Evolutionary conservation across 2,797 vertebrate species (phyloP), one percentile per base, ranked within the genome.

Genomic region (Margarornis squamiger): DNA sequence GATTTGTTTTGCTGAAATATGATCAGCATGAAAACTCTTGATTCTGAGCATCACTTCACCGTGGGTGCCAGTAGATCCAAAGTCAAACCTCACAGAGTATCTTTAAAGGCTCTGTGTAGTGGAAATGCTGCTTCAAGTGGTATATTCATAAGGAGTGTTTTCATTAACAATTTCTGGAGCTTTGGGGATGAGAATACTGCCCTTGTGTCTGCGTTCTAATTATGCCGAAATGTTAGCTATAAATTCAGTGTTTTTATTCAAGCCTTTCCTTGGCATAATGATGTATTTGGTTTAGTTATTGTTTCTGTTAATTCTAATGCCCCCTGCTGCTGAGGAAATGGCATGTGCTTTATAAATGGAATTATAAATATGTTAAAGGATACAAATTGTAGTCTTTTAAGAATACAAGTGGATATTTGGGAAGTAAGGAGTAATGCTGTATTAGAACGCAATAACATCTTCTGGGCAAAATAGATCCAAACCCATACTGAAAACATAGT

Each of bases 261-360:
- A 94, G 68, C n/a, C 54, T 88, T 94, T 93, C 77, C 86, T 52
- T 81, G 43, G 36, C 62, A 63, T 88, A 88, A 86, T 78, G 61
- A 80, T 77, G 72, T 70, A 79, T 90, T 90, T 94, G 63, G 76
- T 81, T 92, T 94, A 84, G 87, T 78, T 89, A 76, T 85, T 94
- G 92, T 81, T 96, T 96, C 83, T 93, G 86, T 91, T 96, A 93
- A 95, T 96, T 94, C 77, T 92, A 92, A 92, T 96, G 88, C 82
- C 91, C 91, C 88, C 89, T 96, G 95, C 88, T 95, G 92, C 63
- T 93, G 67, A 90, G 76, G 70, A 90, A 92, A 95, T 90, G 70
- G 66, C 67, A 87, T 81, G 51, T 96, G 76, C 70, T 96, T 85
- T 92, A 79, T 76, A 88, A 86, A 86, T 91, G 39, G 78, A 78